Evolutionary conservation across 2,888 invertebrate genomes (phyloP), one percentile per base, ranked within the genome.

Genomic region (Synanthedon formicaeformis): DNA sequence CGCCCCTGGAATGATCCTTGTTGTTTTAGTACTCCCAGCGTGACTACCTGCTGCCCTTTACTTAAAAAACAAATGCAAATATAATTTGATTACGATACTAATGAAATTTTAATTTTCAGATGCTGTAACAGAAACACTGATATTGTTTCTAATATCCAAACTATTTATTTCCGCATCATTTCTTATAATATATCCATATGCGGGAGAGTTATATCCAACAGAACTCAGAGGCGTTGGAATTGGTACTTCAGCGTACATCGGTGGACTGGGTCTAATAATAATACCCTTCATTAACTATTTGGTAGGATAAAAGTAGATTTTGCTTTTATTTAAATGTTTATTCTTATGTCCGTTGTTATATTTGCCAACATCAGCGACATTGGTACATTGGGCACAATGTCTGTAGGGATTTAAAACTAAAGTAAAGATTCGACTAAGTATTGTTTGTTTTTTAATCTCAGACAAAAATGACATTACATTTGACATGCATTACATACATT

Each of bases 231-330:
- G 96, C 2, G 89, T 96, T 53, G 97, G 96, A 13, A 96, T 97
- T 62, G 96, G 96, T 50, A 93, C 95, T 53, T 96, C 96, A 1
- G 95, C 96, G 13, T 96, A 97, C 73, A 93, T 96, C 60, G 96
- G 95, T 52, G 96, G 96, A 52, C 85, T 96, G 58, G 97, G 96
- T 45, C 88, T 96, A 50, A 94, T 96, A 58, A 91, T 96, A 53
- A 96, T 96, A 72, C 97, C 97, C 11, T 96, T 96, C 78, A 92
- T 96, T 57, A 96, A 95, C 53, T 96, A 96, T 78, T 88, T 97
- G 90, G 96, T 96, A 89, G 89, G 90, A 58, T 45, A 14, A 49
- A 49, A 23, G 14, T 45, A n/a, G n/a, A 45, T 12, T 14, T 45
- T 45, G 34, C 34, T 34, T 10, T 34, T 34, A 34, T 34, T 34